A percentile compares a stretch with the other conserved stretches of the same genome.
These are phyloP conservation scores for Dromococcyx pavoninus DNA, from an alignment of 2,797 vertebrate species.

Conservation along the genomic window DNA sequence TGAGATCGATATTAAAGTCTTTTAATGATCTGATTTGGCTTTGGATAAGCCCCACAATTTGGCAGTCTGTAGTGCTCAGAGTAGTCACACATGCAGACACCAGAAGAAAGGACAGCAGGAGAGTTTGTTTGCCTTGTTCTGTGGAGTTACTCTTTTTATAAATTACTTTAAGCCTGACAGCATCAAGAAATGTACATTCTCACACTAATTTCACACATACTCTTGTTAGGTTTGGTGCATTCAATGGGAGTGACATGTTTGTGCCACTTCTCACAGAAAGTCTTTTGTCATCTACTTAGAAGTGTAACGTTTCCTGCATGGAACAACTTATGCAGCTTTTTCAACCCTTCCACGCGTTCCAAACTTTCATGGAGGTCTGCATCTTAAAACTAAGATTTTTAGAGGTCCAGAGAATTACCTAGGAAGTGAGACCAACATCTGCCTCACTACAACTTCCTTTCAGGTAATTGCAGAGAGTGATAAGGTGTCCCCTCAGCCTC, in stretches of 20 bases:
- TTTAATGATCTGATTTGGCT: background rate
- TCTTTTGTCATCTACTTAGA: background rate
- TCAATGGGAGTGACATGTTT: background rate
- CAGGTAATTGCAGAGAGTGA: no score
- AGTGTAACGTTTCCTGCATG: background rate
- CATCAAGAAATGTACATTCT: background rate
- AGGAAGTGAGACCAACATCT: no score
- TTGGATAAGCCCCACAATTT: background rate
- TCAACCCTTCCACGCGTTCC: background rate
- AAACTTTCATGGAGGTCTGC: background rate
- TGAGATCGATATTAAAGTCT: background rate
- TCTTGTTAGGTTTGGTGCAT: background rate
- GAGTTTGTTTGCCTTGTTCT: background rate
- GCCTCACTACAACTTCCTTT: no score
- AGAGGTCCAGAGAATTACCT: background rate
- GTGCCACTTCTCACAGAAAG: background rate
- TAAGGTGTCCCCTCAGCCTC: no score
- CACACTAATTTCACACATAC: background rate
- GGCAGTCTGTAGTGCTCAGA: fast-evolving
- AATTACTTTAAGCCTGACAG: background rate
- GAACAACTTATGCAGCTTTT: background rate
- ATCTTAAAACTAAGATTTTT: background rate
- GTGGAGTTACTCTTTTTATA: background rate
- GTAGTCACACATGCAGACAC: background rate
- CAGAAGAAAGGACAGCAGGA: background rate